Base-by-base conservation (phyloP, 2,888 invertebrate species). In the Xylocampa areola region DNA sequence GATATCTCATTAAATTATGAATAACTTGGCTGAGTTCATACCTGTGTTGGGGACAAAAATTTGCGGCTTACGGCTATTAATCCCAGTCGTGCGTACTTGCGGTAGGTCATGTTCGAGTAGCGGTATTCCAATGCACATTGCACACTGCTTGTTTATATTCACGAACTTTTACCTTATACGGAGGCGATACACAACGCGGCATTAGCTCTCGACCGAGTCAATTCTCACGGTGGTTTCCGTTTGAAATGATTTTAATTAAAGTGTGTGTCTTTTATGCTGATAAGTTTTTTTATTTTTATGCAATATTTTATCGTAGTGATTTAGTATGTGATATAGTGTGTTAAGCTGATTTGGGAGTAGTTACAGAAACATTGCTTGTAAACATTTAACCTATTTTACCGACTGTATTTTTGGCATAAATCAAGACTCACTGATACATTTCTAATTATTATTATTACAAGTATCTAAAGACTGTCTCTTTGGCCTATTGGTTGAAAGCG, bases 51-150 rank as follows among this genome's bases (percentile, higher is more conserved):
- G 8, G 58, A 73, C 63, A 61, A 76, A 72, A 76, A 55, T 53
- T 61, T 21, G 16, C 55, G 16, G 52, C 39, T 48, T 54, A 30
- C 37, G 27, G 30, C 60, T 61, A 60, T 77, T 68, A 63, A 75
- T 72, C 53, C 39, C 14, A 64, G 63, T 75, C 79, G 80, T 80
- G 79, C 75, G 65, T 73, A 65, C 41, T 65, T 67, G 71, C 60
- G 76, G 70, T 76, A 69, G 76, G 76, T 80, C 75, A 80, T 65
- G 77, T 67, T 54, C 48, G 25, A 17, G 40, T 77, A 77, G 48
- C 78, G 76, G 78, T 51, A 61, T 32, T 16, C 37, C 21, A 51
- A 61, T 76, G 53, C 57, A 64, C 40, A 48, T 39, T 44, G 40
- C 16, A 64, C 40, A 48, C 41, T 44, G 40, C 16, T 61, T 50